phyloP scores from a whole-genome alignment of 2,888 invertebrate genomes.

The Tyria jacobaeae region DNA sequence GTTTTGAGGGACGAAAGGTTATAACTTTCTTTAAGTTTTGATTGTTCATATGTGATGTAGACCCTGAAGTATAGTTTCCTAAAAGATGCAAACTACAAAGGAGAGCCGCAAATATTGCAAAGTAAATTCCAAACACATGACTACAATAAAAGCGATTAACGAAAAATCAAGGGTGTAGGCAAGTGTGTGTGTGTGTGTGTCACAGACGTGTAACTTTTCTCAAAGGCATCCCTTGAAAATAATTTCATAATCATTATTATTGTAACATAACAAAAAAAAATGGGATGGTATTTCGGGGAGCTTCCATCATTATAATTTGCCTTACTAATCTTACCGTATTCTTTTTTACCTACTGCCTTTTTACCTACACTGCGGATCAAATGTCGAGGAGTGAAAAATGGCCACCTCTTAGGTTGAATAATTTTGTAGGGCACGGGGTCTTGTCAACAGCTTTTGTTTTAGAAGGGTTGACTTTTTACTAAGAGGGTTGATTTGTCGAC shows the following conservation, averaged over 20 bases:
- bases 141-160: too few relatives aligned
- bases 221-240: neutral
- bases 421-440: conserved; percentile 52
- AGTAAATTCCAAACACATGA: too few relatives aligned
- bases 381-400: conserved; percentile 53
- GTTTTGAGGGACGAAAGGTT: too few relatives aligned
- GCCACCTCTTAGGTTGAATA: conserved; percentile 35
- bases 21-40: too few relatives aligned
- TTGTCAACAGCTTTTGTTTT: conserved; percentile 67
- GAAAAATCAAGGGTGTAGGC: too few relatives aligned
- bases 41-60: too few relatives aligned
- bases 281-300: neutral
- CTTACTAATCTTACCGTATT: conserved; percentile 1
- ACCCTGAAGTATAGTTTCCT: too few relatives aligned
- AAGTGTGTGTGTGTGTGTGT: too few relatives aligned
- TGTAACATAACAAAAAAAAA: neutral
- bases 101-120: too few relatives aligned
- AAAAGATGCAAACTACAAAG: too few relatives aligned
- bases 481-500: conserved; percentile 55
- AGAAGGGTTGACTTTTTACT: conserved; percentile 52
- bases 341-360: conserved; percentile 24
- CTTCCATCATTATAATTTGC: conserved; percentile 9
- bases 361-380: conserved; percentile 27
- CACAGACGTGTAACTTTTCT: too few relatives aligned
- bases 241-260: conserved; percentile 7